Conservation (phyloP, 2,113 vertebrate genomes). For the Cariama cristata region DNA sequence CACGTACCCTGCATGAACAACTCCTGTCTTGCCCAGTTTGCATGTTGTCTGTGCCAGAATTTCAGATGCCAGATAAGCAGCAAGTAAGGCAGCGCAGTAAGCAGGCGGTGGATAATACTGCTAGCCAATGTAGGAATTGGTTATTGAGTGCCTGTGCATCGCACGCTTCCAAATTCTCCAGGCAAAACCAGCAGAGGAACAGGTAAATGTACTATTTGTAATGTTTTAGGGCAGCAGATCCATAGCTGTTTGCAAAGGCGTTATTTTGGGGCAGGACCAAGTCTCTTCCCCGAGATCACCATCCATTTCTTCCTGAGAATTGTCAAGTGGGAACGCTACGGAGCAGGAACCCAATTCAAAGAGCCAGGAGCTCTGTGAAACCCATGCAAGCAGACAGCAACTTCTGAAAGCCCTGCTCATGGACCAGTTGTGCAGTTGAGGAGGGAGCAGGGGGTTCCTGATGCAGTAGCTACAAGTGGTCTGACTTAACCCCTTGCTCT, state of each 20-base stretch:
- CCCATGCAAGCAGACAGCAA: not conserved
- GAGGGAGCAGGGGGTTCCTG: not conserved
- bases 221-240: not conserved
- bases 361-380: not conserved
- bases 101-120: not conserved
- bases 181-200: not conserved
- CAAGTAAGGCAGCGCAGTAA: not conserved
- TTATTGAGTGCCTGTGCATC: not conserved
- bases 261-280: not conserved
- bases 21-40: slow-evolving; percentile 5
- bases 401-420: not conserved
- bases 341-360: not conserved
- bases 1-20: slow-evolving; percentile 67
- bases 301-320: not conserved
- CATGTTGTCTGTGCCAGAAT: slow-evolving; percentile 10
- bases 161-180: not conserved
- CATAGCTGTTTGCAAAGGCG: not conserved
- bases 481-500: not conserved
- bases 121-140: not conserved
- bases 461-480: not conserved
- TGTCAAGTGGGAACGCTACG: not conserved
- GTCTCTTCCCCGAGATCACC: not conserved
- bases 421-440: accelerated
- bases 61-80: not conserved
- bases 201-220: not conserved